phyloP scores from a whole-genome alignment of 2,797 vertebrate species.

The Mus minutoides region DNA sequence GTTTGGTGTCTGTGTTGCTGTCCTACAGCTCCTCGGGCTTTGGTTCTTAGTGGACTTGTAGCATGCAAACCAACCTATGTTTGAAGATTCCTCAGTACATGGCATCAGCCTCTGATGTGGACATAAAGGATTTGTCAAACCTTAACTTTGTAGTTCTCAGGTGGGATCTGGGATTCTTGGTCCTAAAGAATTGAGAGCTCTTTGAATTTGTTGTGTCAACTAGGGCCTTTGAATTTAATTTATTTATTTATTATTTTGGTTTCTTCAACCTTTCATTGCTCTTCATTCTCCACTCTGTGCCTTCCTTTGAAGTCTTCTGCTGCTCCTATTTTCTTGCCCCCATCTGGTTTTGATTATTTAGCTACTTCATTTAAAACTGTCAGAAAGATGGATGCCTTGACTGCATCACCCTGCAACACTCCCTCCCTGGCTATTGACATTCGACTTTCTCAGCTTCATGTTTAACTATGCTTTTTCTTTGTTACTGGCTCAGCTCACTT shows the following conservation, averaged over 20 bases:
- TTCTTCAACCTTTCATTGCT: background rate
- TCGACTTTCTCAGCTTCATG: background rate
- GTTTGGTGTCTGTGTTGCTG: background rate
- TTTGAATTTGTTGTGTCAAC: background rate
- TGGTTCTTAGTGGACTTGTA: background rate
- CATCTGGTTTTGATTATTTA: background rate
- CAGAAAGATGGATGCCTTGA: background rate
- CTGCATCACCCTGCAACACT: background rate
- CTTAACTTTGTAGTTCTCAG: background rate
- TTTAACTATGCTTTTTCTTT: background rate
- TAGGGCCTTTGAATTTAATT: background rate
- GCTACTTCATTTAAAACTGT: background rate
- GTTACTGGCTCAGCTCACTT: background rate
- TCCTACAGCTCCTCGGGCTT: background rate
- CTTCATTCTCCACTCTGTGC: background rate
- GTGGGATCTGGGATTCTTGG: background rate
- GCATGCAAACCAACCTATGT: background rate
- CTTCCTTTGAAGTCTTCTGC: background rate
- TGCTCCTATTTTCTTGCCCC: background rate
- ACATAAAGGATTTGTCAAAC: too few relatives aligned
- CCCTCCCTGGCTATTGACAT: background rate
- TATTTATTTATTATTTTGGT: background rate
- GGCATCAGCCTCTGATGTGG: background rate
- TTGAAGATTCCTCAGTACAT: background rate
- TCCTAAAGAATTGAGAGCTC: background rate